Percentiles rank a stretch among this genome's conserved stretches.
Evolutionary conservation across 2,888 invertebrate genomes (phyloP).

Genomic region (Sialis lutaria): DNA sequence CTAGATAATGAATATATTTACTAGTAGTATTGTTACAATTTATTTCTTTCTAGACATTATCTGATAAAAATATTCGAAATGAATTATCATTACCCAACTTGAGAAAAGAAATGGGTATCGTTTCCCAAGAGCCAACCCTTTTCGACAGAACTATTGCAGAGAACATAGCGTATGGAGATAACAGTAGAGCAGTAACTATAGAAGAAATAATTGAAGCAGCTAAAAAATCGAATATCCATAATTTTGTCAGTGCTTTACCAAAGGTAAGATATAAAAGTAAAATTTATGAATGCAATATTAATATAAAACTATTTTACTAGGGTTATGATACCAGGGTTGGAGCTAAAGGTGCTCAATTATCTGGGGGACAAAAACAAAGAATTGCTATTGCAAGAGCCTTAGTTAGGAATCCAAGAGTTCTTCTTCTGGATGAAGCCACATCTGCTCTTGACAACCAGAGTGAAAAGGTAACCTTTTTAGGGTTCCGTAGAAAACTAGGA

Average conservation of each 20-base stretch:
- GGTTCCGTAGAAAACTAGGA: no score
- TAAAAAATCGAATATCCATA: conserved; percentile 61
- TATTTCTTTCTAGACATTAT: no score
- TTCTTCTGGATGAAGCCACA: conserved; percentile 60
- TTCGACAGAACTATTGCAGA: conserved; percentile 70
- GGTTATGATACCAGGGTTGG: conserved; percentile 35
- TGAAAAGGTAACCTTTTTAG: conserved; percentile 46
- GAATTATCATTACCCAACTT: conserved; percentile 48
- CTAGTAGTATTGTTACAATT: no score
- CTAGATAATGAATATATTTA: no score
- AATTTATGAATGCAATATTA: no score
- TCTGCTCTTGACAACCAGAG: conserved; percentile 64
- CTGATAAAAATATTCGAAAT: conserved; percentile 34
- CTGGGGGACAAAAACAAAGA: conserved; percentile 75
- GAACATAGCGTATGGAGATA: conserved; percentile 80
- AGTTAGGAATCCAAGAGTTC: conserved; percentile 53
- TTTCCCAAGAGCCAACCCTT: conserved; percentile 74
- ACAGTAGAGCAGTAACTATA: conserved; percentile 43
- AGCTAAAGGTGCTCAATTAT: conserved; percentile 13
- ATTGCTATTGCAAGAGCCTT: conserved; percentile 69
- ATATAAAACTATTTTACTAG: conserved; percentile 14
- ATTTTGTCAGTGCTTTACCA: conserved; percentile 54
- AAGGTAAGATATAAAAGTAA: no score
- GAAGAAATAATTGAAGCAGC: conserved; percentile 58
- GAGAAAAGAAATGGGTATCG: conserved; percentile 58